Conservation (phyloP, 2,888 invertebrate genomes). For the Caenorhabditis sp. region DNA sequence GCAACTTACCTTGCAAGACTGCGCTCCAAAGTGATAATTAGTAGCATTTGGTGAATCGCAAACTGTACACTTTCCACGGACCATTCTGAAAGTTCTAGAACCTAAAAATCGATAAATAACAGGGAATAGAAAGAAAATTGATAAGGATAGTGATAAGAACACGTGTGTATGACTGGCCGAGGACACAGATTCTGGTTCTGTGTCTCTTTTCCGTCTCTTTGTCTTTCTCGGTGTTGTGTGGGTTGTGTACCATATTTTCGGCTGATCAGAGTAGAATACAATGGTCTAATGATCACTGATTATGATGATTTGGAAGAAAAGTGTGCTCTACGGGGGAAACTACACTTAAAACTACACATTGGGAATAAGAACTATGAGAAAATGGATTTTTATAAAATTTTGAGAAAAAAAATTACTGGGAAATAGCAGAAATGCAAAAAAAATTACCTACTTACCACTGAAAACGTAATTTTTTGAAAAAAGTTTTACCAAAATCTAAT, state of each 20-base stretch:
- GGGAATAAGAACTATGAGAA: no score
- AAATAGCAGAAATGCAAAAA: no score
- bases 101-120: background rate
- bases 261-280: slow-evolving; percentile 16
- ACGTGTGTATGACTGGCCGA: background rate
- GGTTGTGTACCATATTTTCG: slow-evolving; percentile 9
- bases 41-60: slow-evolving; percentile 59
- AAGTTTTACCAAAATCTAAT: no score
- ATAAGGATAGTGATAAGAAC: background rate
- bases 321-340: no score
- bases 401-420: no score
- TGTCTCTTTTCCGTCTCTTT: background rate
- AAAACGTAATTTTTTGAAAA: no score
- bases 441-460: no score
- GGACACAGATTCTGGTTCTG: background rate
- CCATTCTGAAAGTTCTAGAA: no score
- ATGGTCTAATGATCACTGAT: slow-evolving; percentile 9
- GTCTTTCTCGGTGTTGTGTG: no score
- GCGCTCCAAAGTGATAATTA: slow-evolving; percentile 63
- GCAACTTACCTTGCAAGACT: slow-evolving; percentile 49
- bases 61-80: slow-evolving; percentile 54
- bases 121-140: background rate
- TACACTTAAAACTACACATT: background rate
- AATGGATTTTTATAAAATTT: no score
- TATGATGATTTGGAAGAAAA: no score